Base-by-base conservation (phyloP, 2,113 vertebrate species). In the Dolichotis patagonum region DNA sequence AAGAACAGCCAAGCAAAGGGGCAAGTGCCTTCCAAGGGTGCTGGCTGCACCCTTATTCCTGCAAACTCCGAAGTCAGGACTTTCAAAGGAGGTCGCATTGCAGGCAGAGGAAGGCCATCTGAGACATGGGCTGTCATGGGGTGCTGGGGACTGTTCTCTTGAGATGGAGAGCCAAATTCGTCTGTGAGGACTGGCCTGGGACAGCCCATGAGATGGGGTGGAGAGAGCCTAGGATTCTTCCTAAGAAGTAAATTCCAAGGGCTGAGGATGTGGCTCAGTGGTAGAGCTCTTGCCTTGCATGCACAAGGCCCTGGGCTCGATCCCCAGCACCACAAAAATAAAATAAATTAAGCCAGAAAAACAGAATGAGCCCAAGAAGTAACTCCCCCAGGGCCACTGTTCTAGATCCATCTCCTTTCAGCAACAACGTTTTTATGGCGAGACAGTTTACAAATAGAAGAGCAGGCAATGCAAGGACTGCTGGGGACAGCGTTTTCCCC, bases 91-190 rank as follows among this genome's bases (percentile, higher is more conserved):
- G 32, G 12, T 9, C 12, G 1, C 17, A 5, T 1, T 14, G 4
- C 16, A 49, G 16, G 35, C 3, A 13, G 41, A 62, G 71, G 41
- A 41, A 73, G 7, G 52, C 1, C 38, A 11, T 28, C 20, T 54
- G 1, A 41, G 46, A 32, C 49, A 28, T 82, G 30, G 73, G 32
- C 16, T 9, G 9, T 46, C 30, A 14, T 22, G 30, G 26, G 17
- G 28, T 17, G n/a, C 5, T 12, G 22, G 12, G 49, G 2, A 19
- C 6, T 16, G 54, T 80, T 35, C 38, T 81, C 24, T 88, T 38
- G 19, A 80, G n/a, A n/a, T 0, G 0, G 4, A 67, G 6, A 24
- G 17, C 28, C 6, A 24, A 62, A 41, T 19, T 28, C 28, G 3
- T 32, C 35, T 30, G 24, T 80, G 14, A 10, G 63, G 3, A 38